Base-by-base conservation (phyloP, 2,113 vertebrate species). In the Python bivittatus region DNA sequence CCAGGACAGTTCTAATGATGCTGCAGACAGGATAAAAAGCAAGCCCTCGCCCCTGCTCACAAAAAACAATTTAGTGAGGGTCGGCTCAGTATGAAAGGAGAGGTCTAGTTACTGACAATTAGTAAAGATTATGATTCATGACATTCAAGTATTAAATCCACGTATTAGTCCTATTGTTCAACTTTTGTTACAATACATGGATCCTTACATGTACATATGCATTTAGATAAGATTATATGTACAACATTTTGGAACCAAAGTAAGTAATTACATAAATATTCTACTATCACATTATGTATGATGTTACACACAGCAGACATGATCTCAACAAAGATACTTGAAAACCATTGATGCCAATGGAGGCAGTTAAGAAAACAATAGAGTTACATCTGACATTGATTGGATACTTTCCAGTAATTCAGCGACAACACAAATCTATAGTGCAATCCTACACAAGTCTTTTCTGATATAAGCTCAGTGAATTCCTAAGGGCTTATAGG, bases 51-150 rank as follows among this genome's bases (percentile, higher is more conserved):
- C 98, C 0, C 90, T 99, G 92, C 97, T 98, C 96, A 98, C 98
- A 91, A 98, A 99, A 96, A 99, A 98, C 94, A 99, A 99, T 96
- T 98, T 98, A 97, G 97, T 99, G 54, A 99, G 98, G 86, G 98
- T 99, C 96, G 99, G 99, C 94, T 98, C 98, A 1, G 98, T 99
- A 85, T 99, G 97, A 99, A 95, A 90, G 91, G 33, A 60, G 57
- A 84, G 92, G 15, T 27, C 9, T 91, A 90, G 1, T 17, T 93
- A 23, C 44, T 92, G 61, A 89, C 42, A 42, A 64, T 92, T 58
- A 53, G 25, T 13, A 53, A 57, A 54, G 17, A 84, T 42, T 83
- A 5, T 48, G 48, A 20, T 94, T 23, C 92, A 92, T 56, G 92
- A 8, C 91, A 94, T 90, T 87, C 48, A 91, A 94, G 93, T 93